Percentiles rank a stretch among this genome's conserved stretches.
phyloP scores from a whole-genome alignment of 2,888 invertebrate species.

The Thecocarcelia acutangulata region DNA sequence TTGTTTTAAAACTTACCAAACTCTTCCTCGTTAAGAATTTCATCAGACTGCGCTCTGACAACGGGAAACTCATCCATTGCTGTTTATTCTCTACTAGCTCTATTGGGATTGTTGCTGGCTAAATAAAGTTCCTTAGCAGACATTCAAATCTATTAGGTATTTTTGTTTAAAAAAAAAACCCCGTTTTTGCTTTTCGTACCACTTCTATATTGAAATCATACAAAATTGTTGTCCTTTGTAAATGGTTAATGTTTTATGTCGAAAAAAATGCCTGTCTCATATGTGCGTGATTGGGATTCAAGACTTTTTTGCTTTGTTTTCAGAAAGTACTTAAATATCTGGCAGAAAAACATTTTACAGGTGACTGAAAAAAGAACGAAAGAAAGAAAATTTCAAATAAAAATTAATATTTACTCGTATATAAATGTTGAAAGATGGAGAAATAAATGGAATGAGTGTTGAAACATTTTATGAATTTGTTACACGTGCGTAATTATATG shows the following conservation, averaged over 20 bases:
- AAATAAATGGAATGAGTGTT: not conserved
- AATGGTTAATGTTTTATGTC: not conserved
- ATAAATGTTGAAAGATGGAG: not conserved
- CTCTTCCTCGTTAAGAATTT: conserved; percentile 77
- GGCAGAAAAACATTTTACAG: conserved; percentile 10
- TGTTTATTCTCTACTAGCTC: not conserved
- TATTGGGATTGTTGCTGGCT: not conserved
- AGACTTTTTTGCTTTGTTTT: not conserved
- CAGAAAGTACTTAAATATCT: conserved; percentile 6
- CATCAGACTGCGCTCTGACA: conserved; percentile 72
- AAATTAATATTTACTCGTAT: conserved; percentile 11
- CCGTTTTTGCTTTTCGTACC: not conserved
- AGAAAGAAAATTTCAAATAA: conserved; percentile 6
- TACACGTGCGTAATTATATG: not conserved
- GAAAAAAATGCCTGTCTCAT: conserved; percentile 1
- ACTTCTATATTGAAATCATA: too few relatives aligned
- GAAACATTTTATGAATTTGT: not conserved
- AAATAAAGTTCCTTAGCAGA: not conserved
- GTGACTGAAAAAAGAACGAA: conserved; percentile 41
- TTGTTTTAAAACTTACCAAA: conserved; percentile 75
- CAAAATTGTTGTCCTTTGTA: too few relatives aligned
- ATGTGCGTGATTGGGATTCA: not conserved
- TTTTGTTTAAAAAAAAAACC: not conserved
- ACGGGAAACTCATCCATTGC: conserved; percentile 74
- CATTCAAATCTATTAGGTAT: not conserved